Percentiles rank a stretch among this genome's conserved stretches.
Evolutionary conservation across 1,140 invertebrate genomes (phyloP).

Genomic region (Euwallacea similis): DNA sequence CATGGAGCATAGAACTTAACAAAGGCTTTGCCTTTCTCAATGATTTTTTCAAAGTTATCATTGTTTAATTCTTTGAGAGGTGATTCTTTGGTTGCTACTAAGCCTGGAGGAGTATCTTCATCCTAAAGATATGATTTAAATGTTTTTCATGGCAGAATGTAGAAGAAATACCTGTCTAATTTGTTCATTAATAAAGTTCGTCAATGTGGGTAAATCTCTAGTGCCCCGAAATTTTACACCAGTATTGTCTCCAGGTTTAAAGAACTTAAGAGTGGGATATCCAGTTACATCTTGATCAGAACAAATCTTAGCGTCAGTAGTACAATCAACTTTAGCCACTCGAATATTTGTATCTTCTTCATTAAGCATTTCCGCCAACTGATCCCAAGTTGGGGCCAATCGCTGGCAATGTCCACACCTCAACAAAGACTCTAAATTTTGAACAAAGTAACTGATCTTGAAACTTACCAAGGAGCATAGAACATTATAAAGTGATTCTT

Average conservation of each 20-base stretch:
- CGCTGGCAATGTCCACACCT: conserved; percentile 76
- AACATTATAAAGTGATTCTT: conserved; percentile 78
- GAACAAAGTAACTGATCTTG: neutral
- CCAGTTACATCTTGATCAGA: conserved; percentile 74
- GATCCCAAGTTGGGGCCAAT: conserved; percentile 70
- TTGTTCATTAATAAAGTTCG: conserved; percentile 73
- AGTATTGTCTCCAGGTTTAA: conserved; percentile 63
- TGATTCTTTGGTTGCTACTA: conserved; percentile 53
- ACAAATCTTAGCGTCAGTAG: conserved; percentile 69
- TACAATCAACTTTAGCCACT: conserved; percentile 80
- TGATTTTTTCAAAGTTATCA: conserved; percentile 68
- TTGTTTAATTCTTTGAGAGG: conserved; percentile 70
- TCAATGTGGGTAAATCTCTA: conserved; percentile 70
- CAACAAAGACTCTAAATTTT: conserved; percentile 7
- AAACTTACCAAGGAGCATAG: conserved; percentile 72
- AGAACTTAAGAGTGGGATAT: conserved; percentile 71
- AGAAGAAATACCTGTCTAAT: conserved; percentile 54
- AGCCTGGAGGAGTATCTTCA: conserved; percentile 49
- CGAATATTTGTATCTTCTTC: conserved; percentile 63
- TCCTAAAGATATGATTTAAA: conserved; percentile 30
- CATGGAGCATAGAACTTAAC: conserved; percentile 86
- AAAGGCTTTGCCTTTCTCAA: conserved; percentile 72
- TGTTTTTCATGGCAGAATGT: neutral
- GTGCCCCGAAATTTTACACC: conserved; percentile 70
- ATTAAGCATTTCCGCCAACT: conserved; percentile 70